A percentile compares a stretch with the other conserved stretches of the same genome.
Conservation (phyloP, 1,140 invertebrate species). For the Melitaea cinxia region DNA sequence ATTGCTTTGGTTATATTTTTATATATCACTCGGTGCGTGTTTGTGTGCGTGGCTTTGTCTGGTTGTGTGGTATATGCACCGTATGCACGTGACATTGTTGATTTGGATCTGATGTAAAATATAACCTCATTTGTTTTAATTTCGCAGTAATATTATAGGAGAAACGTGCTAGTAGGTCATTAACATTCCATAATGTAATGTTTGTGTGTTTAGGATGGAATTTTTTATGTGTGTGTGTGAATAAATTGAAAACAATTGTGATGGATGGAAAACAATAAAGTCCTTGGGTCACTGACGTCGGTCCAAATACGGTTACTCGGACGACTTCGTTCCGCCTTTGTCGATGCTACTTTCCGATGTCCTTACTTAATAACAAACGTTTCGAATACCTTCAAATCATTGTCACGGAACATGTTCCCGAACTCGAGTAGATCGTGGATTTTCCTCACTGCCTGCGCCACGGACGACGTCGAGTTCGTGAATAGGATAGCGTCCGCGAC, state of each 20-base stretch:
- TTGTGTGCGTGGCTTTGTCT: background rate
- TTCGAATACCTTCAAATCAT: constrained; percentile 84
- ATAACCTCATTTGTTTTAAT: background rate
- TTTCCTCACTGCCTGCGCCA: constrained; percentile 75
- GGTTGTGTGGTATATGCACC: background rate
- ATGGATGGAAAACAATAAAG: constrained; percentile 12
- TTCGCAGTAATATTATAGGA: background rate
- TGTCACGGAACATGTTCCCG: constrained; percentile 84
- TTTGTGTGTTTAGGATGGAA: background rate
- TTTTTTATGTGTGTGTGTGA: too few relatives aligned
- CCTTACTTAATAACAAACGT: constrained; percentile 17
- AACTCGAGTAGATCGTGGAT: constrained; percentile 81
- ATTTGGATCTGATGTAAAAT: background rate
- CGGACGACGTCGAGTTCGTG: constrained; percentile 81
- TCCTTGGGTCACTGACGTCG: constrained; percentile 37
- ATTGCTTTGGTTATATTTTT: constrained; percentile 18
- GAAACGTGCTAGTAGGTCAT: constrained; percentile 11
- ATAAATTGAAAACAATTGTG: too few relatives aligned
- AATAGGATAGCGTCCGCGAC: constrained; percentile 84
- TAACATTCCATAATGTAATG: background rate
- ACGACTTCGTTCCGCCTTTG: constrained; percentile 25
- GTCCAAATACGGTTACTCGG: constrained; percentile 31
- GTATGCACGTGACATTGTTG: background rate
- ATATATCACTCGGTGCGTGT: background rate
- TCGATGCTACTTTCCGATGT: constrained; percentile 30